phyloP scores from a whole-genome alignment of 1,140 invertebrate genomes.

The Pogonus chalceus region DNA sequence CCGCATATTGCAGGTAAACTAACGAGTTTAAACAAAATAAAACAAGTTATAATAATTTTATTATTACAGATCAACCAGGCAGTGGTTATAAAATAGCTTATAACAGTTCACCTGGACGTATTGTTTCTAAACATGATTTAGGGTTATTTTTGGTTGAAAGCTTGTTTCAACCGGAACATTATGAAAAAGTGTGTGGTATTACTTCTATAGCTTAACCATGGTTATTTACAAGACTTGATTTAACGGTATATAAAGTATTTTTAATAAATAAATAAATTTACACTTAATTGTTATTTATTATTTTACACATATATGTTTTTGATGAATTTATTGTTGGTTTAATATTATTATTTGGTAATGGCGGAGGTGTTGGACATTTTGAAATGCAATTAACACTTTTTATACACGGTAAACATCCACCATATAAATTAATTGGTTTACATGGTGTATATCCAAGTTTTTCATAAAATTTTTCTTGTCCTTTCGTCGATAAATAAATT shows the following conservation, averaged over 20 bases:
- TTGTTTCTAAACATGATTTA: conserved; percentile 64
- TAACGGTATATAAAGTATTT: background rate
- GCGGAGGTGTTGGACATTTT: background rate
- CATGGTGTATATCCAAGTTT: conserved; percentile 63
- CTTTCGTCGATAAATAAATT: conserved; percentile 65
- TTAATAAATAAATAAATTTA: background rate
- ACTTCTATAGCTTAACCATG: background rate
- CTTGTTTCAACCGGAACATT: conserved; percentile 54
- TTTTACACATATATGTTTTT: conserved; percentile 31
- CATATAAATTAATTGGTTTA: conserved; percentile 57
- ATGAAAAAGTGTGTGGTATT: conserved; percentile 56
- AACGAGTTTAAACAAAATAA: conserved; percentile 10
- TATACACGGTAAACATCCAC: conserved; percentile 30
- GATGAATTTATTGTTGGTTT: conserved; percentile 7
- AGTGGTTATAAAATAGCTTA: conserved; percentile 44
- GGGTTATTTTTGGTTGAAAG: conserved; percentile 64
- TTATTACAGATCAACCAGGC: conserved; percentile 44
- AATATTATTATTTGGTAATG: conserved; percentile 4
- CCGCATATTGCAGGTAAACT: conserved; percentile 64
- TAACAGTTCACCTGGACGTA: conserved; percentile 50
- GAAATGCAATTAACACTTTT: background rate
- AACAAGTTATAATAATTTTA: conserved; percentile 7
- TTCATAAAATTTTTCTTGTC: conserved; percentile 63
- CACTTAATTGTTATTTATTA: conserved; percentile 13
- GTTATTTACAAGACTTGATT: background rate